phyloP scores from a whole-genome alignment of 1,140 invertebrate species.

The fruit fly (Drosophila melanogaster) region DNA sequence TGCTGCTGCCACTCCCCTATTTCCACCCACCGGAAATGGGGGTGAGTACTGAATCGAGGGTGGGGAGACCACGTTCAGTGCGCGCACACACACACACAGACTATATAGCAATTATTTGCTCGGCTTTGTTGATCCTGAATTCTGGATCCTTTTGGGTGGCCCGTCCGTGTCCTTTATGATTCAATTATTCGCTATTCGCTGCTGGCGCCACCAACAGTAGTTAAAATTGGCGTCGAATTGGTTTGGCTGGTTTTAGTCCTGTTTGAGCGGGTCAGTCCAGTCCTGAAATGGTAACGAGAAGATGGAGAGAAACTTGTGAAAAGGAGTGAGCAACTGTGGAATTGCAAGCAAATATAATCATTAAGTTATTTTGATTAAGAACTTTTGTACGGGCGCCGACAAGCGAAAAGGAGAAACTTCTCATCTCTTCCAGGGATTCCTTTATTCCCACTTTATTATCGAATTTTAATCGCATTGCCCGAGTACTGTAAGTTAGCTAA shows the following conservation, averaged over 20 bases:
- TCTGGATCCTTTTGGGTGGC: conserved; percentile 12
- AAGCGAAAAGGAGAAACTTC: conserved; percentile 36
- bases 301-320: conserved; percentile 13
- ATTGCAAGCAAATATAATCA: conserved; percentile 75
- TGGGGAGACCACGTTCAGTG: conserved; percentile 11
- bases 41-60: background rate
- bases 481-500: conserved; percentile 34
- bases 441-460: conserved; percentile 24
- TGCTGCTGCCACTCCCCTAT: conserved; percentile 10
- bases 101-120: conserved; percentile 74
- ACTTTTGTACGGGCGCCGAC: conserved; percentile 58
- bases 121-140: conserved; percentile 71
- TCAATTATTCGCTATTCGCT: conserved; percentile 75
- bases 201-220: conserved; percentile 67
- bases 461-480: conserved; percentile 40
- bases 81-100: background rate
- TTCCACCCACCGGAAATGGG: conserved; percentile 14
- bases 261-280: conserved; percentile 5
- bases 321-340: conserved; percentile 50
- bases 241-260: conserved; percentile 22
- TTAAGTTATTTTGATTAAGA: conserved; percentile 83
- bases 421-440: conserved; percentile 14
- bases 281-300: conserved; percentile 32
- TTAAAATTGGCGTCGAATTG: conserved; percentile 64
- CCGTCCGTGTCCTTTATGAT: conserved; percentile 66